A percentile compares a stretch with the other conserved stretches of the same genome.
Conservation (phyloP, 2,113 vertebrate species). For the Anoplopoma fimbria region DNA sequence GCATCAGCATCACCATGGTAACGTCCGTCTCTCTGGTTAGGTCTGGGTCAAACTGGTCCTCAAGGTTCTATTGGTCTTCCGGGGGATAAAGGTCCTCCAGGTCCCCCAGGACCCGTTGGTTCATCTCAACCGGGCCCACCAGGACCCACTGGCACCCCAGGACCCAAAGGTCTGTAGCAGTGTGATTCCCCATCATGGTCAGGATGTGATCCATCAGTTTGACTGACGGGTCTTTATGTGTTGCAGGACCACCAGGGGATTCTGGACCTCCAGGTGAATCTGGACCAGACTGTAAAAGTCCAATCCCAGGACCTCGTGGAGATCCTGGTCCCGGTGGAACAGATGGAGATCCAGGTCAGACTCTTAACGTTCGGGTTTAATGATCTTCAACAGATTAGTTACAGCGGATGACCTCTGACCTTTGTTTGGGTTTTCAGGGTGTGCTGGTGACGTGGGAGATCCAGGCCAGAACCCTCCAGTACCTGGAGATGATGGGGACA, state of each 20-base stretch:
- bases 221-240: not conserved
- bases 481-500: conserved; percentile 86
- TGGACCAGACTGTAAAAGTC: conserved; percentile 56
- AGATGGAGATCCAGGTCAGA: conserved; percentile 70
- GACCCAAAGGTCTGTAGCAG: conserved; percentile 67
- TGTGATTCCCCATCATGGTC: not conserved
- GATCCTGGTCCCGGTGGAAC: conserved; percentile 55
- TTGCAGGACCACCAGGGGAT: conserved; percentile 15
- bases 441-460: conserved; percentile 52
- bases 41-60: conserved; percentile 57
- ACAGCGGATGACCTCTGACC: not conserved
- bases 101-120: conserved; percentile 67
- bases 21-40: conserved; percentile 42
- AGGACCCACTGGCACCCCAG: conserved; percentile 69
- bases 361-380: not conserved
- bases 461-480: conserved; percentile 64
- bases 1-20: not conserved
- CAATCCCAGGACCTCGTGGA: conserved; percentile 43
- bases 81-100: conserved; percentile 75
- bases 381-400: not conserved
- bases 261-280: conserved; percentile 58
- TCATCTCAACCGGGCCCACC: conserved; percentile 53
- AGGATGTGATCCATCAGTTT: not conserved
- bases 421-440: conserved; percentile 66
- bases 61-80: conserved; percentile 58